Evolutionary conservation across 2,888 invertebrate genomes (phyloP).

Genomic region (Dyspetes luteomarginatus): DNA sequence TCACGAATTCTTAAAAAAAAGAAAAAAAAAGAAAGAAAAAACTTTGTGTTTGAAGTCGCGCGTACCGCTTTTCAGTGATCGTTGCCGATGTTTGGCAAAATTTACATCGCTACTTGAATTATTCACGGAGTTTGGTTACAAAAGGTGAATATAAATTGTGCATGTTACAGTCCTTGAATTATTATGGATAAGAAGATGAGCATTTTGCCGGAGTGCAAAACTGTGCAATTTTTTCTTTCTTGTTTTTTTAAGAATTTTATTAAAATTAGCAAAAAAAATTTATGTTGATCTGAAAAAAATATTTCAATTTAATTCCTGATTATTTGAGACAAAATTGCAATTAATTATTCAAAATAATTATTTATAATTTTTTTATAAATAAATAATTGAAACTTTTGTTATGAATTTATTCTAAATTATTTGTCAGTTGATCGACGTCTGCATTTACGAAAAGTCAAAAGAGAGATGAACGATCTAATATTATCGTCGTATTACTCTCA

Average conservation of each 20-base stretch:
- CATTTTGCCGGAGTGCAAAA: too few relatives aligned
- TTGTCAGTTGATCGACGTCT: neutral
- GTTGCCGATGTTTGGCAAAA: conserved; percentile 38
- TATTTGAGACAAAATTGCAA: too few relatives aligned
- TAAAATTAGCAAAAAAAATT: too few relatives aligned
- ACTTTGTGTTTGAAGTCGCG: neutral
- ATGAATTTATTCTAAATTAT: too few relatives aligned
- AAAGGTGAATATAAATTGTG: conserved; percentile 32
- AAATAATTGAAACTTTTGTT: too few relatives aligned
- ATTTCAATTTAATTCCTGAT: too few relatives aligned
- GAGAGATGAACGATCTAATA: conserved; percentile 59
- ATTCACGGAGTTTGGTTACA: conserved; percentile 47
- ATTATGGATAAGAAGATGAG: too few relatives aligned
- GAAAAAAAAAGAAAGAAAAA: neutral
- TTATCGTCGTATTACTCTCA: conserved; percentile 46
- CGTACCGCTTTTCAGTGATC: conserved; percentile 25
- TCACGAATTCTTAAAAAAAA: conserved; percentile 35
- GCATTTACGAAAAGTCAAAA: neutral
- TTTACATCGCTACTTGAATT: conserved; percentile 56
- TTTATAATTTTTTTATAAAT: too few relatives aligned
- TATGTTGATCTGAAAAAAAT: too few relatives aligned
- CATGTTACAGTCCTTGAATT: conserved; percentile 2
- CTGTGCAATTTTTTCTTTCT: too few relatives aligned
- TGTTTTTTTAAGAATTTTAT: too few relatives aligned
- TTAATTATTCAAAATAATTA: too few relatives aligned